These are phyloP conservation scores for Aricia agestis DNA, from an alignment of 1,140 invertebrate genomes.

Conservation along the genomic window DNA sequence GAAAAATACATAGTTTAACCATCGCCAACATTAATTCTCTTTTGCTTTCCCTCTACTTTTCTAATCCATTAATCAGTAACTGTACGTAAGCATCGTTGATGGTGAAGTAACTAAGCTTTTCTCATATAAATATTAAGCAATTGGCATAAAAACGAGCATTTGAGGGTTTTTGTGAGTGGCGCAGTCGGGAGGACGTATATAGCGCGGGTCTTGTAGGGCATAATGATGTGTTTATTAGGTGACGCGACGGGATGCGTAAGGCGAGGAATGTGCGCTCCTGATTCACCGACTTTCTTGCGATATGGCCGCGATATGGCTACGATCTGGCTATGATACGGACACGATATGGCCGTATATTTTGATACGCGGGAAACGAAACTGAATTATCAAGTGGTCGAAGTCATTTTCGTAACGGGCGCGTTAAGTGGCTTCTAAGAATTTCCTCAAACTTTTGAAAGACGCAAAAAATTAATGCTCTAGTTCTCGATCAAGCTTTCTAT, in stretches of 20 bases:
- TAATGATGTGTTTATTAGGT: conserved; percentile 31
- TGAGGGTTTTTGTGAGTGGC: conserved; percentile 9
- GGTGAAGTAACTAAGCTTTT: no score
- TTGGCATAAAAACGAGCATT: conserved; percentile 4
- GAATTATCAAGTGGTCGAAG: neutral
- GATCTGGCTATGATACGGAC: no score
- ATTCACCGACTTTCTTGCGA: conserved; percentile 5
- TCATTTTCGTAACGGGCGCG: no score
- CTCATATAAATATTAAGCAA: neutral
- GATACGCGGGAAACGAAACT: conserved; percentile 1
- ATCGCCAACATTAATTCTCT: no score
- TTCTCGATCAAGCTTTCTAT: no score
- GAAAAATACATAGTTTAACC: no score
- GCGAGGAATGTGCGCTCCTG: conserved; percentile 20
- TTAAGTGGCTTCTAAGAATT: no score
- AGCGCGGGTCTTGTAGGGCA: conserved; percentile 22
- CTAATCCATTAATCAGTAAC: no score
- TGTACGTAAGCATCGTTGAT: no score
- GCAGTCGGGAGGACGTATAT: conserved; percentile 14
- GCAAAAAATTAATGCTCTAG: no score
- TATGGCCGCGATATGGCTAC: neutral
- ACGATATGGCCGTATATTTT: neutral
- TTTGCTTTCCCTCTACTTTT: no score
- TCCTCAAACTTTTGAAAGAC: no score
- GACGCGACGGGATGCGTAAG: conserved; percentile 23